Conservation (phyloP, 2,888 invertebrate genomes). For the Hypomecis punctinalis region DNA sequence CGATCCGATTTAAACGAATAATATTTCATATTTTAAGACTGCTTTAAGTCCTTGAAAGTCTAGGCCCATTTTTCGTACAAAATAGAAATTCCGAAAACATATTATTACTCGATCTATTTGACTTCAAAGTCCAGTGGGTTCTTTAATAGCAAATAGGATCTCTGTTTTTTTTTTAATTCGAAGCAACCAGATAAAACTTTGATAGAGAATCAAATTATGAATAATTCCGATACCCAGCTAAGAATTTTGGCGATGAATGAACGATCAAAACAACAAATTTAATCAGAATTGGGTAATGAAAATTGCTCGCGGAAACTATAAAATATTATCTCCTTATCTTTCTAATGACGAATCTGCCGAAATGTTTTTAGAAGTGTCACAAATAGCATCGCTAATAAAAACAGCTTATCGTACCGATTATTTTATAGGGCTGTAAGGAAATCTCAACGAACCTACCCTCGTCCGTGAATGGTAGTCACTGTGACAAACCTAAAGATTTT, state of each 20-base stretch:
- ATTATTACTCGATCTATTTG: too few relatives aligned
- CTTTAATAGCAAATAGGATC: too few relatives aligned
- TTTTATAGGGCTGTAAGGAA: not conserved
- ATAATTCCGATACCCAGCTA: not conserved
- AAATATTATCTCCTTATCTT: slow-evolving; percentile 13
- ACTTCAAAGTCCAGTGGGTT: too few relatives aligned
- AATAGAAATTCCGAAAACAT: too few relatives aligned
- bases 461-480: not conserved
- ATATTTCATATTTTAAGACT: too few relatives aligned
- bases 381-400: not conserved
- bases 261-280: not conserved
- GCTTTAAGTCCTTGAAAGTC: too few relatives aligned
- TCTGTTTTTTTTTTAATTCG: not conserved
- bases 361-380: not conserved
- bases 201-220: not conserved
- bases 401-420: not conserved
- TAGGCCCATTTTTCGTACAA: too few relatives aligned
- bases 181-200: not conserved
- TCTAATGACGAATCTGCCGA: slow-evolving; percentile 11
- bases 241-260: not conserved
- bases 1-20: too few relatives aligned
- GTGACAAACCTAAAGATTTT: too few relatives aligned
- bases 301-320: slow-evolving; percentile 12
- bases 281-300: not conserved
- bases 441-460: not conserved